A percentile compares a stretch with the other conserved stretches of the same genome.
Evolutionary conservation across 2,113 vertebrate species (phyloP).

Genomic region (Phylloscopus whistleri): DNA sequence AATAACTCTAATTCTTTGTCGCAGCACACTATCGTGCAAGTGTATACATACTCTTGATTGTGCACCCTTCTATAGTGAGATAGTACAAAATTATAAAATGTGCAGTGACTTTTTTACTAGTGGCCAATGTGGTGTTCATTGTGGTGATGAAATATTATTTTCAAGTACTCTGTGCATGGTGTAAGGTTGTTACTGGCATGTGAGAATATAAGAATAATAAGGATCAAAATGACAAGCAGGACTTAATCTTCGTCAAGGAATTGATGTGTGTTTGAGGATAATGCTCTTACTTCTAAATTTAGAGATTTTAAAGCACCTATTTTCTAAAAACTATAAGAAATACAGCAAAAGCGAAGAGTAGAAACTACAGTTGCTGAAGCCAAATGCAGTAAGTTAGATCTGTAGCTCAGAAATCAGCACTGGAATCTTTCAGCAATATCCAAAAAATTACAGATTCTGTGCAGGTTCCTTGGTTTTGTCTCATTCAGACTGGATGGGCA

Average conservation of each 20-base stretch:
- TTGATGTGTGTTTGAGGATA: background rate
- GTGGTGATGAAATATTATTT: background rate
- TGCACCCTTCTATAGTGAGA: background rate
- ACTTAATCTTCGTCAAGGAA: background rate
- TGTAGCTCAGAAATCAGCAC: background rate
- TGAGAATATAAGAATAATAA: background rate
- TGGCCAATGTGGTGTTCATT: background rate
- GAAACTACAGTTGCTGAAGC: background rate
- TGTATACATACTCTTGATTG: background rate
- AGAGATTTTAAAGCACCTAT: background rate
- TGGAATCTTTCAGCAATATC: background rate
- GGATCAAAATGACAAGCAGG: background rate
- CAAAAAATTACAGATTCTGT: background rate
- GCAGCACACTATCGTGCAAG: background rate
- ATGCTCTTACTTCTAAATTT: background rate
- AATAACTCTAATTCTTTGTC: background rate
- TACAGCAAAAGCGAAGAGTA: background rate
- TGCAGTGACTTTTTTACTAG: background rate
- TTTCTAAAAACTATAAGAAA: background rate
- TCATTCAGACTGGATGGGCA: background rate
- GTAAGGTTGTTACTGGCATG: background rate
- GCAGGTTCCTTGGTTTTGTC: background rate
- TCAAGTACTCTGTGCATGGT: background rate
- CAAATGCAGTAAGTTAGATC: background rate
- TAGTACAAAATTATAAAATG: background rate